Evolutionary conservation across 2,888 invertebrate species (phyloP).

Genomic region (Calephelis perditalis): DNA sequence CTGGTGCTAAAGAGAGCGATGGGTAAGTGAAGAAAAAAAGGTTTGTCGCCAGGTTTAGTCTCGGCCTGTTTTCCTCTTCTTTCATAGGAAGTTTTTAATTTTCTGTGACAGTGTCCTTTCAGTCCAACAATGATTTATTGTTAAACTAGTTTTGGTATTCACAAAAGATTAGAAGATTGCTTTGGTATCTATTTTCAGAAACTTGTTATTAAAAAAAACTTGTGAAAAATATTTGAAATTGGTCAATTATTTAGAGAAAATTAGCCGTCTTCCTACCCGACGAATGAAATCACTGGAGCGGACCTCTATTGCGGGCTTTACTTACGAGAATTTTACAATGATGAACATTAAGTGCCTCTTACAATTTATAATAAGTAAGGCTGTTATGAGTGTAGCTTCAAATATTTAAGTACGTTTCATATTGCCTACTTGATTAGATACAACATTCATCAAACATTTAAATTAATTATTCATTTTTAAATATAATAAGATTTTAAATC

Average conservation of each 20-base stretch:
- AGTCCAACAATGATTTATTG: no score
- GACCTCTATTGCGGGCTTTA: slow-evolving; percentile 60
- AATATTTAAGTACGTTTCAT: neutral
- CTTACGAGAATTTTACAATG: slow-evolving; percentile 62
- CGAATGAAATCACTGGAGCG: slow-evolving; percentile 60
- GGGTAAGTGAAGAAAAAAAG: no score
- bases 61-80: no score
- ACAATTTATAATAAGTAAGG: slow-evolving; percentile 41
- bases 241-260: slow-evolving; percentile 47
- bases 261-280: slow-evolving; percentile 43
- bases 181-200: no score
- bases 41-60: no score
- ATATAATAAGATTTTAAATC: no score
- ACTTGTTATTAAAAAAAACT: slow-evolving; percentile 5
- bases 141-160: no score
- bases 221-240: slow-evolving; percentile 31
- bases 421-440: slow-evolving; percentile 1
- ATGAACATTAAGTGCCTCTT: slow-evolving; percentile 53
- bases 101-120: no score
- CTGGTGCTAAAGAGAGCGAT: no score
- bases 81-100: no score
- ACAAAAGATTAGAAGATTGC: no score
- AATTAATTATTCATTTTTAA: no score
- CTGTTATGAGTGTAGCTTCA: slow-evolving; percentile 1
- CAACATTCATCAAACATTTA: neutral